A percentile compares a stretch with the other conserved stretches of the same genome.
Conservation (phyloP, 2,797 vertebrate species). For the Sciurus carolinensis region DNA sequence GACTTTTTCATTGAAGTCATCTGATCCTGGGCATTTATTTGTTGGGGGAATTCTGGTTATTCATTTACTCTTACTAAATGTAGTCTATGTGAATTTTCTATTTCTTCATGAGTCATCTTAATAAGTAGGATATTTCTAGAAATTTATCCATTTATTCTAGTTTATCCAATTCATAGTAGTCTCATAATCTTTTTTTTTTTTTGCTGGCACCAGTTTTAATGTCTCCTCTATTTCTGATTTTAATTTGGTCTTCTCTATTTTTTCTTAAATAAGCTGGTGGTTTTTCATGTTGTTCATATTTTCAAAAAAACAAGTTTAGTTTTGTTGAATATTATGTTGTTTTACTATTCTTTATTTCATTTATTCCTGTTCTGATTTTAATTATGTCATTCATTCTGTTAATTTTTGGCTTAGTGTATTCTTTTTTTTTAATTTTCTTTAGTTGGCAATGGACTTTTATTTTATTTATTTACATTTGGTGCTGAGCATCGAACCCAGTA, state of each 20-base stretch:
- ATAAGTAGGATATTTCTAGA: too few species aligned
- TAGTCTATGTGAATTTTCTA: not conserved
- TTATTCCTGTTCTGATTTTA: too few species aligned
- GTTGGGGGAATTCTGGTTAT: not conserved
- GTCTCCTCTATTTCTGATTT: not conserved
- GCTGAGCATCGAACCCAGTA: too few species aligned
- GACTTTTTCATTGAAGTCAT: not conserved
- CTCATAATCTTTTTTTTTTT: too few species aligned
- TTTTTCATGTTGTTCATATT: not conserved
- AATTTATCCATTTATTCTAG: too few species aligned
- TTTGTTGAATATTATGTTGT: not conserved
- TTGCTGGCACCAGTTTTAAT: not conserved
- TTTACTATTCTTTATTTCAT: not conserved
- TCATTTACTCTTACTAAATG: not conserved
- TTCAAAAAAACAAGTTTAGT: not conserved
- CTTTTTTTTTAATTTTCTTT: not conserved
- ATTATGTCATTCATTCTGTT: not conserved
- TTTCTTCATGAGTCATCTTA: not conserved
- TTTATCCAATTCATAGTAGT: too few species aligned
- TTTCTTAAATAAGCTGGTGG: not conserved
- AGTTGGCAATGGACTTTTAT: too few species aligned
- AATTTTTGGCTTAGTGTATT: not conserved
- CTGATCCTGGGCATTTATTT: not conserved
- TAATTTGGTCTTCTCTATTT: not conserved
- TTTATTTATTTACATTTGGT: too few species aligned